Base-by-base conservation (phyloP, 2,888 invertebrate genomes). In the Plutella xylostella region DNA sequence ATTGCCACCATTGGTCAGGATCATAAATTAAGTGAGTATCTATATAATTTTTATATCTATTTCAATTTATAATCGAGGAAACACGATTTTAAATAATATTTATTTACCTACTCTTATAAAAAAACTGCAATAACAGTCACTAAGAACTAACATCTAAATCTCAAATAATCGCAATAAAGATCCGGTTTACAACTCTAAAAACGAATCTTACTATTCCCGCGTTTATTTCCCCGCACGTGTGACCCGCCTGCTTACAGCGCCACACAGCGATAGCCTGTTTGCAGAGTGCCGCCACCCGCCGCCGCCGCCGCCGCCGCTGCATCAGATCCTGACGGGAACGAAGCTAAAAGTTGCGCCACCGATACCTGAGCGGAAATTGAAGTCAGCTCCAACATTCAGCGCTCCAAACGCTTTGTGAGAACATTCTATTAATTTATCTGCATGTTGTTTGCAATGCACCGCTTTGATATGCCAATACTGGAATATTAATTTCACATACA, bases 371-470 rank as follows among this genome's bases (percentile, higher is more conserved):
- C 80, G 82, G 82, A 83, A 83, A 83, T 83, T 82, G 82, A 80
- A 83, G 78, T 77, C 79, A 79, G 72, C 73, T 74, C 57, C 58
- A 58, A 59, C 52, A 63, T 67, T 65, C 68, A 63, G 55, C 61
- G 60, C 61, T 64, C 62, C 65, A 77, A 77, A 72, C 73, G 80
- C 80, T 77, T 75, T 76, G 74, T 70, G 77, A 78, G 80, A 78
- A 78, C 79, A 71, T 79, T 34, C 72, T 77, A 51, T 48, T 51
- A 75, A 79, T 79, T 79, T 75, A 79, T 79, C 78, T 76, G 42
- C n/a, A 11, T 20, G 31, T 30, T 31, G 42, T 45, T 45, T 45
- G 22, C 14, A 41, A 34, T 45, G 41, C 19, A 30, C 31, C 30
- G 18, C n/a, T 34, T 17, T 34, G 34, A 34, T 14, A 17, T 9